Base-by-base conservation (phyloP, 2,888 invertebrate genomes). In the Neoitamus cyanurus region DNA sequence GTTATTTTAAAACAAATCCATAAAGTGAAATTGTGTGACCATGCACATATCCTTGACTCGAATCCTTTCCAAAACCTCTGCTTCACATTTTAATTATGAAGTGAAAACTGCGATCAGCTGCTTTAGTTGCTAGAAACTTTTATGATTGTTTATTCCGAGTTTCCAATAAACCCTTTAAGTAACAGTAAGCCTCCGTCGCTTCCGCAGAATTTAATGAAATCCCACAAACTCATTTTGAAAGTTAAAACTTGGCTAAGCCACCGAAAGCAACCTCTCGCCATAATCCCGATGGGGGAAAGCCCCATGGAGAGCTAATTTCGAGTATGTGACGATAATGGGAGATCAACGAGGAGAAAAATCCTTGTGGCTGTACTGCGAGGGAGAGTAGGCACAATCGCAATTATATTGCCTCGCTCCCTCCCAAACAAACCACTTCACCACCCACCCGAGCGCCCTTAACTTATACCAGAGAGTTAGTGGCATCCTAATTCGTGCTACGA, bases 401-500 rank as follows among this genome's bases (percentile, higher is more conserved):
- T 70, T 70, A 70, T 7, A 70, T 70, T 70, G 25, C 15, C 3
- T 20, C 15, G 34, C 15, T 13, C 2, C 28, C 1, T 2, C 15
- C 15, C 7, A 25, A 46, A 58, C 58, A 58, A 25, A 9, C 25
- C 58, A 9, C 58, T 25, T 0, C 58, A 2, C 20, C 20, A 7
- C 48, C 15, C 48, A 4, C n/a, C 7, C n/a, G 48, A 20, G 48
- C 58, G 1, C 13, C 70, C 70, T 70, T 31, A 70, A 70, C 70
- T 70, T 70, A 30, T 15, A 70, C 70, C 30, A 13, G 31, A 20
- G 58, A 30, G 34, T 70, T 34, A 34, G 70, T 70, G 46, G 46
- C 28, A 77, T 28, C 46, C 48, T 34, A 80, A 80, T 80, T 80
- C 80, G 58, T 80, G 34, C 80, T 48, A 58, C 80, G 58, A 80